Base-by-base conservation (phyloP, 2,797 vertebrate species). In the Molossus molossus region DNA sequence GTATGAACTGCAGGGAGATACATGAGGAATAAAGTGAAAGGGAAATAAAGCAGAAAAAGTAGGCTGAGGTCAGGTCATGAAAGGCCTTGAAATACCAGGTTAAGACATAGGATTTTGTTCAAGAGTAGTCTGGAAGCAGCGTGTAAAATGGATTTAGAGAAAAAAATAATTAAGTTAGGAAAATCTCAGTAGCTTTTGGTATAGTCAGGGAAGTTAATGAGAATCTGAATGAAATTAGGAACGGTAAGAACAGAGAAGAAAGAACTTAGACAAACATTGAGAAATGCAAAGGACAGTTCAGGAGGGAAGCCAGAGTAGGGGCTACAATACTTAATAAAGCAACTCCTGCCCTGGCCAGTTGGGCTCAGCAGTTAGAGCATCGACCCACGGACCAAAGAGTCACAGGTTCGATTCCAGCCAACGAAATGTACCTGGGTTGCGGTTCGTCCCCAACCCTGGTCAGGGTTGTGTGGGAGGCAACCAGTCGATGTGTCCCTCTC, bases 181-280 rank as follows among this genome's bases (percentile, higher is more conserved):
- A 97, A 94, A 91, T 23, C 23, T 80, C 20, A 79, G 25, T 76
- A 23, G 21, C 65, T 83, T 95, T 67, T 77, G n/a, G 83, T 60
- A 77, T 70, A 94, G 48, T 70, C 29, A 80, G 40, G 14, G 50
- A 94, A 91, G 53, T 62, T 90, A 79, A 77, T 17, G 37, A 73
- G 29, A 84, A 70, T 73, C 6, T 4, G 6, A 96, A 94, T 57
- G 33, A 96, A 90, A 95, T 92, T 6, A 84, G n/a, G 21, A 91
- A 75, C 20, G 87, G 50, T 9, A 82, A 27, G 33, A 92, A 95
- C 33, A 87, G 27, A 93, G 40, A 88, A 93, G 5, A 69, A 92
- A 67, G 33, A 23, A 79, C 29, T 5, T 15, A 79, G 60, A 20
- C 21, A 76, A 76, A 25, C 25, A 85, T 0, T 83, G 33, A 90